Percentiles rank a stretch among this genome's conserved stretches.
Conservation (phyloP, 2,113 vertebrate species). For the Caranx melampygus region DNA sequence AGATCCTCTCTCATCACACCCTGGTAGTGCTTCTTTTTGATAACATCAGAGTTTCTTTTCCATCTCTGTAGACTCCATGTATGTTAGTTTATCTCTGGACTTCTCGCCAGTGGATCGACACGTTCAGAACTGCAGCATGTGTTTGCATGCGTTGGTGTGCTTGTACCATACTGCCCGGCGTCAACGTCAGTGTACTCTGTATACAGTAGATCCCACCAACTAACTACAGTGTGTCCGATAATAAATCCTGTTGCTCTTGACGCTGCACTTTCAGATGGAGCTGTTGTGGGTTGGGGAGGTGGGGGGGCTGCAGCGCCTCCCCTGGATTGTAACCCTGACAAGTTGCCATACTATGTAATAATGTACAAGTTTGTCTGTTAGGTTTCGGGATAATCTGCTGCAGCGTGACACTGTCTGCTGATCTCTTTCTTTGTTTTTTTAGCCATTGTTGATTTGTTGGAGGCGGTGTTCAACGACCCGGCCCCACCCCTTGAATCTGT, state of each 20-base stretch:
- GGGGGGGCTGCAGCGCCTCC: slow-evolving; percentile 1
- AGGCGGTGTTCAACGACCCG: slow-evolving; percentile 40
- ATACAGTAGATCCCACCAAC: slow-evolving; percentile 8
- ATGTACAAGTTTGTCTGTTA: slow-evolving; percentile 34
- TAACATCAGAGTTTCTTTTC: slow-evolving; percentile 1
- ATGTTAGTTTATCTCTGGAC: slow-evolving; percentile 4
- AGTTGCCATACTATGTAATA: slow-evolving; percentile 12
- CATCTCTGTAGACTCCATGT: background rate
- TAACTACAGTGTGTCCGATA: background rate
- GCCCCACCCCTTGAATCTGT: slow-evolving; percentile 59
- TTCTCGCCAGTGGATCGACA: background rate
- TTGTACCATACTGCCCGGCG: slow-evolving; percentile 5
- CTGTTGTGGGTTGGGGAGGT: background rate
- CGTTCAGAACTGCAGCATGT: slow-evolving; percentile 41
- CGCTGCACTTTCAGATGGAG: background rate
- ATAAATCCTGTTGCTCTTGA: background rate
- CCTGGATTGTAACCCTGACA: slow-evolving; percentile 33
- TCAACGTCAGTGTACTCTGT: background rate
- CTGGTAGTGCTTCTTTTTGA: background rate
- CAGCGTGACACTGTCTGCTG: slow-evolving; percentile 31
- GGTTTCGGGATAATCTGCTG: slow-evolving; percentile 19
- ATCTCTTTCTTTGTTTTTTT: slow-evolving; percentile 47
- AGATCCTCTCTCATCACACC: background rate
- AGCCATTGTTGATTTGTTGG: slow-evolving; percentile 35
- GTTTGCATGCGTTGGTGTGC: slow-evolving; percentile 39